These are phyloP conservation scores for Australoheros facetus DNA, from an alignment of 2,797 vertebrate genomes.

Conservation along the genomic window DNA sequence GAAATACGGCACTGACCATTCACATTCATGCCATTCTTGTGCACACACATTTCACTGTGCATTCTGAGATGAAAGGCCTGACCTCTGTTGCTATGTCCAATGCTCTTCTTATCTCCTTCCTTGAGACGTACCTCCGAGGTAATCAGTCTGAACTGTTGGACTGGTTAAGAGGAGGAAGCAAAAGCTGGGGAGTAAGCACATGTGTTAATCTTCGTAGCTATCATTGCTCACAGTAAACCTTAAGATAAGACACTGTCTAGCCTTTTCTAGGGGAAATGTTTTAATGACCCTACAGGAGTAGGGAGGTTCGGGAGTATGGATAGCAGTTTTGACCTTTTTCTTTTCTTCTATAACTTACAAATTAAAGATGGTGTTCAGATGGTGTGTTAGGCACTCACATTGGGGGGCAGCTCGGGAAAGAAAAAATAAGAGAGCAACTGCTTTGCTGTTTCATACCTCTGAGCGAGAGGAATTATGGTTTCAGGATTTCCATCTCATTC, in stretches of 20 bases:
- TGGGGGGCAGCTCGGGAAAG: neutral
- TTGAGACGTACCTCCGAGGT: constrained; percentile 15
- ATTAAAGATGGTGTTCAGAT: neutral
- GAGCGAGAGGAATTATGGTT: neutral
- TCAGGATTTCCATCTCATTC: neutral
- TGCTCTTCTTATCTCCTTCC: constrained; percentile 33
- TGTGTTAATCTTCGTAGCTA: constrained; percentile 8
- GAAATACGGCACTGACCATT: constrained; percentile 25
- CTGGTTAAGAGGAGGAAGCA: neutral
- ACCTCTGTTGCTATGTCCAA: constrained; percentile 3
- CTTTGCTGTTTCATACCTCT: neutral
- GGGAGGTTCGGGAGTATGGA: neutral
- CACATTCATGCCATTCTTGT: neutral
- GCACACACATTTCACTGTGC: neutral
- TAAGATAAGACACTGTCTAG: neutral
- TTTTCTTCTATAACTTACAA: neutral
- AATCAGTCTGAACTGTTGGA: constrained; percentile 3
- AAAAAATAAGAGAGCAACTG: neutral
- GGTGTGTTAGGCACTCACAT: neutral
- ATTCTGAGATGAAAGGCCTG: constrained; percentile 27
- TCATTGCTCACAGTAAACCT: constrained; percentile 9
- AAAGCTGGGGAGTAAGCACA: neutral
- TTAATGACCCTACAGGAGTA: neutral
- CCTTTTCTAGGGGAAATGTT: neutral
- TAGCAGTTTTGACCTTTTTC: neutral